phyloP scores from a whole-genome alignment of 1,140 invertebrate species.

The Aplysia californica region DNA sequence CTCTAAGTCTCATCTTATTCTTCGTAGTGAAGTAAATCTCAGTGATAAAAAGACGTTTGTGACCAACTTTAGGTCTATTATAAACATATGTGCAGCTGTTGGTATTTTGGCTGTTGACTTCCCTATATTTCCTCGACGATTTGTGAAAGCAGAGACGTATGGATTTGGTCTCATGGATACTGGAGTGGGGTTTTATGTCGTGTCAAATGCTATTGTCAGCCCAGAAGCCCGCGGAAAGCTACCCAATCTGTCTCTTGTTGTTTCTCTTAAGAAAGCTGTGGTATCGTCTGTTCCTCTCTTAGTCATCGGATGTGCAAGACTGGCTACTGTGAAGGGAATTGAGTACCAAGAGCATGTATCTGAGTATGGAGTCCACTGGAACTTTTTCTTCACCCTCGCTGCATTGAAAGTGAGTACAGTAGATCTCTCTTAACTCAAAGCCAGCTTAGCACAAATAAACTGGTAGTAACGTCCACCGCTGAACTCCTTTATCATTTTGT shows the following conservation, averaged over 20 bases:
- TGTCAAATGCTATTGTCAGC: conserved; percentile 86
- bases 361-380: conserved; percentile 97
- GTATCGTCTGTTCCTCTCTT: conserved; percentile 57
- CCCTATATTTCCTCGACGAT: conserved; percentile 80
- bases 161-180: conserved; percentile 95
- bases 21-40: neutral
- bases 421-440: no score
- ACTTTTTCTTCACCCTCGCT: conserved; percentile 94
- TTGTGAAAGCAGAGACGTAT: conserved; percentile 87
- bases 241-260: neutral
- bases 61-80: conserved; percentile 69
- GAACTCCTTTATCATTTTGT: no score
- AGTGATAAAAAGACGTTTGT: conserved; percentile 45
- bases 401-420: conserved; percentile 79
- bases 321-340: conserved; percentile 66
- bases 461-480: no score
- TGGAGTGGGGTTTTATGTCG: conserved; percentile 90
- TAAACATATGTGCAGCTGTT: conserved; percentile 81
- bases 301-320: conserved; percentile 77
- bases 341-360: conserved; percentile 88
- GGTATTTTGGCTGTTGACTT: conserved; percentile 96
- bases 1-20: neutral
- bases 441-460: no score
- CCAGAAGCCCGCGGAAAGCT: conserved; percentile 68
- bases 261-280: conserved; percentile 33